Conservation (phyloP, 2,888 invertebrate species). For the Tribolium freemani region DNA sequence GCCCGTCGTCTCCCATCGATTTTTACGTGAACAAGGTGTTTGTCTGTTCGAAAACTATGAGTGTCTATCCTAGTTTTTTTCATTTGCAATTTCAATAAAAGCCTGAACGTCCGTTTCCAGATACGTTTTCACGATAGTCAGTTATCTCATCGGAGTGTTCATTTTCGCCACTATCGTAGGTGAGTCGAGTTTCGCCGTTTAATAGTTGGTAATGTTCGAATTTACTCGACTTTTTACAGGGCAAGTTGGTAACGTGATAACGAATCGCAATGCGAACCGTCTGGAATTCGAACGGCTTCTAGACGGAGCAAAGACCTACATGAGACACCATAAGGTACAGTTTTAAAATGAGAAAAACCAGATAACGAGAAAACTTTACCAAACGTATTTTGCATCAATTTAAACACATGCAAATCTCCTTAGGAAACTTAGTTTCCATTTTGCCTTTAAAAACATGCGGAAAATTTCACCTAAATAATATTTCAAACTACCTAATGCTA, state of each 20-base stretch:
- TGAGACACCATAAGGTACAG: constrained; percentile 92
- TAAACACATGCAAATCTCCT: no score
- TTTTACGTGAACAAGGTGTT: constrained; percentile 33
- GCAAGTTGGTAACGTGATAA: constrained; percentile 98
- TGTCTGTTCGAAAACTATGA: constrained; percentile 67
- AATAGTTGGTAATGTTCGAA: neutral
- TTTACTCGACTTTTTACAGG: constrained; percentile 69
- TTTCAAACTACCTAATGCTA: no score
- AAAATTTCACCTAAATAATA: no score
- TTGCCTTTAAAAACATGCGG: no score
- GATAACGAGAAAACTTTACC: no score
- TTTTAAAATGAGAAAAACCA: no score
- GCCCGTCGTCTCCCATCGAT: constrained; percentile 28
- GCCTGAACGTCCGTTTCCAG: constrained; percentile 72
- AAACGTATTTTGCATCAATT: no score
- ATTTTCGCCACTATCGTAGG: constrained; percentile 97
- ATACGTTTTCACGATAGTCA: constrained; percentile 96
- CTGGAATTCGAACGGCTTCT: constrained; percentile 94
- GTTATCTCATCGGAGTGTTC: constrained; percentile 97
- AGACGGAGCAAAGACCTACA: constrained; percentile 97
- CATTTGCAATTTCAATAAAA: neutral
- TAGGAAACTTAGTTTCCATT: no score
- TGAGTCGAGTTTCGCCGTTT: constrained; percentile 65
- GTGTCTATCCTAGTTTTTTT: constrained; percentile 41
- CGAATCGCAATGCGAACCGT: constrained; percentile 95